Evolutionary conservation across 2,797 vertebrate species (phyloP).

Genomic region (Steatocranus sp.): DNA sequence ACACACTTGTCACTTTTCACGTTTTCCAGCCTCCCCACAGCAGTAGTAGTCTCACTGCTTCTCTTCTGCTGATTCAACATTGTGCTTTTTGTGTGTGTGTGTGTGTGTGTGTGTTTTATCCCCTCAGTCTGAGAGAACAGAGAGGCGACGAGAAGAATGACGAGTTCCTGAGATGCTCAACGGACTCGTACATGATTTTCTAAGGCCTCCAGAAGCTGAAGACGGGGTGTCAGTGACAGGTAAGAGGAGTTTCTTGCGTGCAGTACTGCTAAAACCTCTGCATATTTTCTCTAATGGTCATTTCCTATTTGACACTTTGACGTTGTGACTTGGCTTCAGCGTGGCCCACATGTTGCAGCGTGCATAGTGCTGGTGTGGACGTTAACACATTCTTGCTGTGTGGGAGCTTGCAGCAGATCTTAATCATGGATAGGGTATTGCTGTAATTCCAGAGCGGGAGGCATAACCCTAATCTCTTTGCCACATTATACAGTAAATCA

Average conservation of each 20-base stretch:
- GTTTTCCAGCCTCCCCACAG: conserved; percentile 41
- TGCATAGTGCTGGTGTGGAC: conserved; percentile 4
- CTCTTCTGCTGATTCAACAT: conserved; percentile 37
- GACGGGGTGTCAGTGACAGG: conserved; percentile 52
- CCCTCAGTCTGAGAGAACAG: conserved; percentile 9
- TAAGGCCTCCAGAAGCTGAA: conserved; percentile 53
- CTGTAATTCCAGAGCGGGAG: conserved; percentile 51
- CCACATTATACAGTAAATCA: conserved; percentile 54
- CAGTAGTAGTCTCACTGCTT: background rate
- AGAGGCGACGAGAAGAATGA: background rate
- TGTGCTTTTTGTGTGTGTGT: background rate
- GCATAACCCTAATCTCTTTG: conserved; percentile 59
- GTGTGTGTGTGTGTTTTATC: background rate
- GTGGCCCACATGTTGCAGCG: background rate
- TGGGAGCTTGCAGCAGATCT: conserved; percentile 43
- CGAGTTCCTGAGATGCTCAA: conserved; percentile 44
- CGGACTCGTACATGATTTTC: conserved; percentile 24
- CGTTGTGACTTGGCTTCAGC: background rate
- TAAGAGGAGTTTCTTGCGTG: conserved; percentile 3
- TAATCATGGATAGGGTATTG: conserved; percentile 56
- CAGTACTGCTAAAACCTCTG: background rate
- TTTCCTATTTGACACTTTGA: background rate
- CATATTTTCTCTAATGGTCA: background rate
- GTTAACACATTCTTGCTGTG: conserved; percentile 23
- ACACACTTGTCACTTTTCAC: conserved; percentile 59